phyloP scores from a whole-genome alignment of 2,888 invertebrate genomes.

The Pseudeuparius sepicola region DNA sequence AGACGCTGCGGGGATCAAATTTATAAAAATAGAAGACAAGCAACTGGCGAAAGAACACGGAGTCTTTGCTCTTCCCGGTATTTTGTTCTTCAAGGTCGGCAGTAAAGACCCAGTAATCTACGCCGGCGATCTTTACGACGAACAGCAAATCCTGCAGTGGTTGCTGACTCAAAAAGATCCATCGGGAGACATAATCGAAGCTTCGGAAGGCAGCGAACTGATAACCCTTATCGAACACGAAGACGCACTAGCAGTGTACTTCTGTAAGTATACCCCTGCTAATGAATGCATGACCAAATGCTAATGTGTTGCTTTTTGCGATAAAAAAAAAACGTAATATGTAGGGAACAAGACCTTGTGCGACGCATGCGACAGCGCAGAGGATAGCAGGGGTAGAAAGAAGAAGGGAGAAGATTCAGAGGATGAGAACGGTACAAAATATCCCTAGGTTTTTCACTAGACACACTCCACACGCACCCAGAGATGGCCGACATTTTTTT shows the following conservation, averaged over 20 bases:
- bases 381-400: constrained; percentile 52
- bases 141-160: constrained; percentile 84
- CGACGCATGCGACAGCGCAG: constrained; percentile 72
- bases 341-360: constrained; percentile 87
- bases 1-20: constrained; percentile 81
- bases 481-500: background rate
- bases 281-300: background rate
- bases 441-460: constrained; percentile 6
- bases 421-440: constrained; percentile 28
- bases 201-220: constrained; percentile 70
- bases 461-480: too few relatives aligned
- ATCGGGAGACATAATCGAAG: constrained; percentile 82
- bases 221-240: constrained; percentile 66
- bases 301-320: background rate
- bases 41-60: constrained; percentile 79
- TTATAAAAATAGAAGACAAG: constrained; percentile 85
- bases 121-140: constrained; percentile 81
- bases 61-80: constrained; percentile 82
- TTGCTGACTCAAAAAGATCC: constrained; percentile 86
- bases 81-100: constrained; percentile 80
- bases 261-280: constrained; percentile 62
- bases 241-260: constrained; percentile 79
- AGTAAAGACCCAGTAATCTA: constrained; percentile 86
- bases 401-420: constrained; percentile 33
- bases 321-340: too few relatives aligned